Conservation (phyloP, 2,888 invertebrate genomes). For the Cephus spinipes region DNA sequence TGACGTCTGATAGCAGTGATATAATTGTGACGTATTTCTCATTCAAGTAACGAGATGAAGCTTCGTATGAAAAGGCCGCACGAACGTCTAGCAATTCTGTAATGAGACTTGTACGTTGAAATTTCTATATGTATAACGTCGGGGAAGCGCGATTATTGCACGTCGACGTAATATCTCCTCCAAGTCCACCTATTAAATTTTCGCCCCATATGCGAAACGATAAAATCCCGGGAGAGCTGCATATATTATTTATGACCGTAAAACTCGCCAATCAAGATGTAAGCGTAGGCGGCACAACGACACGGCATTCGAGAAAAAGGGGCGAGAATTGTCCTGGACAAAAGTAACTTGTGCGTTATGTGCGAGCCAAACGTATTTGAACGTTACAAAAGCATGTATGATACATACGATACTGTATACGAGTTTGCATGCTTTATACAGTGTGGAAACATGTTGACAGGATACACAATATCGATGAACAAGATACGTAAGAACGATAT, state of each 20-base stretch:
- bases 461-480: background rate
- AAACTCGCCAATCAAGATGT: conserved; percentile 57
- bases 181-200: background rate
- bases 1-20: background rate
- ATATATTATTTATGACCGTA: conserved; percentile 54
- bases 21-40: background rate
- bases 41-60: background rate
- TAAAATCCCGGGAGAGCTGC: conserved; percentile 20
- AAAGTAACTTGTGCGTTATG: background rate
- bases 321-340: conserved; percentile 6
- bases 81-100: background rate
- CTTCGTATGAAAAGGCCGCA: background rate
- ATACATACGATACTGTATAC: background rate
- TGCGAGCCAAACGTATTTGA: background rate
- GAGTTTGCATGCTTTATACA: background rate
- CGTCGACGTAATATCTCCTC: background rate
- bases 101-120: background rate
- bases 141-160: background rate
- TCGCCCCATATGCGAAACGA: conserved; percentile 6
- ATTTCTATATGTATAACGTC: background rate
- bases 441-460: background rate
- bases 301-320: conserved; percentile 10
- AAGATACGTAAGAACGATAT: background rate
- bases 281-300: conserved; percentile 43
- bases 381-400: background rate